A percentile compares a stretch with the other conserved stretches of the same genome.
These are phyloP conservation scores for Otus sunia DNA, from an alignment of 2,113 vertebrate species.

Conservation along the genomic window DNA sequence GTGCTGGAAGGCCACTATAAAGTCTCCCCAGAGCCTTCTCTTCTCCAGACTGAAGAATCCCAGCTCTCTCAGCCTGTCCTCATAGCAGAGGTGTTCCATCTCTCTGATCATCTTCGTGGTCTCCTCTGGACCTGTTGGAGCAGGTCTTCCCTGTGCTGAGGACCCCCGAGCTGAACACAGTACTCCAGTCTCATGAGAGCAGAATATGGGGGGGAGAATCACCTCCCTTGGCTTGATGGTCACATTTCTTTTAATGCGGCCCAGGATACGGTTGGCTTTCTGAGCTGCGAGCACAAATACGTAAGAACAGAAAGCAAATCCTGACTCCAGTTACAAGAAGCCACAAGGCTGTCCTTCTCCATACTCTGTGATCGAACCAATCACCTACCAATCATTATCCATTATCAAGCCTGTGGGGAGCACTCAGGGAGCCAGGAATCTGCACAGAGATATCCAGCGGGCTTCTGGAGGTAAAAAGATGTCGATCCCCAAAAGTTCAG, in stretches of 20 bases:
- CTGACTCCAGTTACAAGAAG: accelerated
- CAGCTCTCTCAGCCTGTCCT: background rate
- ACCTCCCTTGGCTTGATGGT: background rate
- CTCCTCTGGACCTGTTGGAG: accelerated
- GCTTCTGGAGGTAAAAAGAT: background rate
- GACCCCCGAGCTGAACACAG: background rate
- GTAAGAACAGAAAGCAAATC: background rate
- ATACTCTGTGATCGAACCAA: accelerated
- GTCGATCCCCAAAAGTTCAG: background rate
- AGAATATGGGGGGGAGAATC: background rate
- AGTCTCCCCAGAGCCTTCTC: background rate
- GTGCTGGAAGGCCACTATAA: accelerated
- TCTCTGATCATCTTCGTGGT: accelerated
- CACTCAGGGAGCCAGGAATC: background rate
- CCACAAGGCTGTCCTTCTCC: background rate
- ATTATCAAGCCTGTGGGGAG: background rate
- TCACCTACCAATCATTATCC: background rate
- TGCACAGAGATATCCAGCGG: background rate
- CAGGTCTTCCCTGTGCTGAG: background rate
- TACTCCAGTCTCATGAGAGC: background rate
- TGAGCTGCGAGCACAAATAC: background rate
- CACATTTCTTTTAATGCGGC: background rate
- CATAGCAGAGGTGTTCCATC: accelerated
- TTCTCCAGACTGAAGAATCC: background rate
- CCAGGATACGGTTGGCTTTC: accelerated